Conservation (phyloP, 2,797 vertebrate species). For the Peromyscus aztecus region DNA sequence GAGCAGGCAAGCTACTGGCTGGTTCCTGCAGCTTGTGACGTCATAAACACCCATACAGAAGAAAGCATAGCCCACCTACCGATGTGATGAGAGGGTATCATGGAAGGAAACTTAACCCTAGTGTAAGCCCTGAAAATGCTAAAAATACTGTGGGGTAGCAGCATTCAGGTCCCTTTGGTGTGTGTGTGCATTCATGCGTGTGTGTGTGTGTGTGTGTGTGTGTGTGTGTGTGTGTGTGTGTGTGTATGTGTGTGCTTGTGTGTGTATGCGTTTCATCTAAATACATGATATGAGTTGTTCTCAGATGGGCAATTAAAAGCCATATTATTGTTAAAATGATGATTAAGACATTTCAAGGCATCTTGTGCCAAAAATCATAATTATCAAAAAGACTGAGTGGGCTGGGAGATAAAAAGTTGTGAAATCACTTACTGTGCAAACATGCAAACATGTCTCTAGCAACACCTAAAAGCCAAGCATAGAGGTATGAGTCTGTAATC, state of each 20-base stretch:
- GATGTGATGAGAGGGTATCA: not conserved
- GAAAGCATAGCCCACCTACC: not conserved
- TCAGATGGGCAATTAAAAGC: constrained; percentile 32
- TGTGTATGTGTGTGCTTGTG: not conserved
- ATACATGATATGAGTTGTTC: not conserved
- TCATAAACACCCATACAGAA: not conserved
- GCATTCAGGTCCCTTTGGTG: not conserved
- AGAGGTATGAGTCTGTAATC: not conserved
- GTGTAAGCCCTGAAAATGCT: not conserved
- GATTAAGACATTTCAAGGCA: not conserved
- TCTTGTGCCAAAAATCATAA: not conserved
- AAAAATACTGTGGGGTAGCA: not conserved
- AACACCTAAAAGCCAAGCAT: not conserved
- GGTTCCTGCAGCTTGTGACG: not conserved
- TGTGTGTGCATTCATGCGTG: not conserved
- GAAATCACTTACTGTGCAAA: not conserved
- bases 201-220: not conserved
- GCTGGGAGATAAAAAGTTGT: not conserved
- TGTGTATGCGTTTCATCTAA: not conserved
- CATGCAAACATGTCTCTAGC: not conserved
- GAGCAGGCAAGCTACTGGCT: not conserved
- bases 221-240: not conserved
- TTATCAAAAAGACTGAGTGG: not conserved
- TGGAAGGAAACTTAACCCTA: not conserved
- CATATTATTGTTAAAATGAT: constrained; percentile 34